Evolutionary conservation across 2,797 vertebrate genomes (phyloP).

Genomic region (Vultur gryphus): DNA sequence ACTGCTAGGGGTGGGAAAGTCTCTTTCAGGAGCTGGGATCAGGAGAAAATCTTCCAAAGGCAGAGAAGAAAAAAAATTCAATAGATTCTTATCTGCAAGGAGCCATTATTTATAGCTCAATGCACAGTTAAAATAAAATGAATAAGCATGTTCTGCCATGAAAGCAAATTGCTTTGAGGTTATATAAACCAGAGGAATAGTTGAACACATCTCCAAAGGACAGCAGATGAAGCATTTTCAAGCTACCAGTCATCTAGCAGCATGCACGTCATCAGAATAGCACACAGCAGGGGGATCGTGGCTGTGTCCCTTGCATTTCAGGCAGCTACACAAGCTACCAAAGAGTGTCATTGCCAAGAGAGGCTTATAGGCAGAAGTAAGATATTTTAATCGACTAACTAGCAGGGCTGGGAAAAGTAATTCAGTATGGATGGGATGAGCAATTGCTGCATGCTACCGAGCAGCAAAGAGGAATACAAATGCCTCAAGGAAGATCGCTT

Average conservation of each 20-base stretch:
- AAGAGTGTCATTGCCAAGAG: not conserved
- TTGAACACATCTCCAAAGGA: not conserved
- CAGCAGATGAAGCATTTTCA: not conserved
- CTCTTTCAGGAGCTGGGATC: not conserved
- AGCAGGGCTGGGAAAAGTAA: not conserved
- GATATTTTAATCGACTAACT: not conserved
- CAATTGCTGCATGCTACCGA: not conserved
- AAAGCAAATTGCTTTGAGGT: slow-evolving; percentile 44
- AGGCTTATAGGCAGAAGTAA: not conserved
- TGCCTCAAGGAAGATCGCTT: not conserved
- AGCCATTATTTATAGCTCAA: slow-evolving; percentile 25
- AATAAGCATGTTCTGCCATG: slow-evolving; percentile 2
- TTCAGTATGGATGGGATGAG: not conserved
- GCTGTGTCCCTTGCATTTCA: not conserved
- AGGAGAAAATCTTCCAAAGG: not conserved
- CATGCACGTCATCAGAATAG: not conserved
- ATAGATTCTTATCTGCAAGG: slow-evolving; percentile 3
- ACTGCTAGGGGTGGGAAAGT: not conserved
- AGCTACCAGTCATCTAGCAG: not conserved
- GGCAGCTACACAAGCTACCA: not conserved
- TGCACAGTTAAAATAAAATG: slow-evolving; percentile 18
- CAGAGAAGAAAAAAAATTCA: not conserved
- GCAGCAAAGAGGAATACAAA: not conserved
- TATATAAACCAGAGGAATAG: slow-evolving; percentile 33
- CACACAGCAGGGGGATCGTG: not conserved